A percentile compares a stretch with the other conserved stretches of the same genome.
These are phyloP conservation scores for Manis pentadactyla DNA, from an alignment of 2,797 vertebrate species.

Conservation along the genomic window DNA sequence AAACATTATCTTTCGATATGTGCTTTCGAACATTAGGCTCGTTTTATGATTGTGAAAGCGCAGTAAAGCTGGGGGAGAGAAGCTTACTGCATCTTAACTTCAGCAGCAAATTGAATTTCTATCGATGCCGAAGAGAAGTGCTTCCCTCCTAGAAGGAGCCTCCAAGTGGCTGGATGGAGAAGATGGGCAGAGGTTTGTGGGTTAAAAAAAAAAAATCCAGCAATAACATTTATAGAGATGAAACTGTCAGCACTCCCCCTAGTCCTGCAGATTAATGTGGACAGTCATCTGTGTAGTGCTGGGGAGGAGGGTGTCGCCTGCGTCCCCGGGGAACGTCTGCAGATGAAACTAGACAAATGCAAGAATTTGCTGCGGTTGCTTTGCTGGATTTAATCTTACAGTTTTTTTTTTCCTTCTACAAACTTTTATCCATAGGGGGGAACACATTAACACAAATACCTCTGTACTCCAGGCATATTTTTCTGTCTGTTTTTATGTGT, in stretches of 20 bases:
- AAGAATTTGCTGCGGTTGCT: neutral
- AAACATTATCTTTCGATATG: slow-evolving; percentile 64
- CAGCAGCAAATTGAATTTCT: slow-evolving; percentile 75
- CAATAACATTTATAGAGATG: slow-evolving; percentile 80
- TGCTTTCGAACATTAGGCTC: slow-evolving; percentile 52
- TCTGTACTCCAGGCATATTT: neutral
- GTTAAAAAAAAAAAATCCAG: slow-evolving; percentile 13
- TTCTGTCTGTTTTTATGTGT: neutral
- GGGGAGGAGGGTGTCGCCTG: neutral
- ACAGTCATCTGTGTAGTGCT: slow-evolving; percentile 54
- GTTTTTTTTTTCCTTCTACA: neutral
- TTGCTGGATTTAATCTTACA: neutral
- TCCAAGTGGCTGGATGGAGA: slow-evolving; percentile 60
- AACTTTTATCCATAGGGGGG: neutral
- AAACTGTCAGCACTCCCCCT: slow-evolving; percentile 76
- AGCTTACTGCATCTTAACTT: slow-evolving; percentile 2
- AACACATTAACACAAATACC: neutral
- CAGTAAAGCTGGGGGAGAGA: slow-evolving; percentile 65
- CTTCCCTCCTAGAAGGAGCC: neutral
- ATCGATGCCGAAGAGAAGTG: slow-evolving; percentile 71
- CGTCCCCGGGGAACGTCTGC: neutral
- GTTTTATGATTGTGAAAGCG: slow-evolving; percentile 46
- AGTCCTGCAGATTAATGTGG: slow-evolving; percentile 77
- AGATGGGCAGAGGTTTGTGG: slow-evolving; percentile 54
- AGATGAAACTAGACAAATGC: neutral